A percentile compares a stretch with the other conserved stretches of the same genome.
Evolutionary conservation across 2,797 vertebrate genomes (phyloP).

Genomic region (Picus viridis): DNA sequence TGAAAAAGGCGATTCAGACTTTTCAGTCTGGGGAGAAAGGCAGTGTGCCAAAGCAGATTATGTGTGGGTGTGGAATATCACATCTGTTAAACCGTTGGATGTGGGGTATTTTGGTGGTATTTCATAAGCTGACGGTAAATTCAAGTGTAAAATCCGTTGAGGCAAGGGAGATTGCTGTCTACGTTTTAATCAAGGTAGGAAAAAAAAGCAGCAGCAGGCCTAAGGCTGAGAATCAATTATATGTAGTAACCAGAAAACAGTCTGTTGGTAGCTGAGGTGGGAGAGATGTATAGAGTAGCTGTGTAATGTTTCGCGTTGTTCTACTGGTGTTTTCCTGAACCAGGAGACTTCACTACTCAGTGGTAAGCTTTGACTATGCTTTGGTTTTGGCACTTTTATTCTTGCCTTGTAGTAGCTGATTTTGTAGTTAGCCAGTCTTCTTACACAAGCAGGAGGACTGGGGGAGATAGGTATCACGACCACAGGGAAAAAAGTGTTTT

Average conservation of each 20-base stretch:
- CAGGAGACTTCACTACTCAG: not conserved
- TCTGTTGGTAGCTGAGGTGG: not conserved
- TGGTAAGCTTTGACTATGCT: not conserved
- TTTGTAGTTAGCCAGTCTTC: not conserved
- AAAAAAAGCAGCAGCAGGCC: not conserved
- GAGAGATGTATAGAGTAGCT: too few species aligned
- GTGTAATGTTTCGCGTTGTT: not conserved
- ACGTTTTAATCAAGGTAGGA: rapidly evolving
- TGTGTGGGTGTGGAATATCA: rapidly evolving
- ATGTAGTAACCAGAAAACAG: not conserved
- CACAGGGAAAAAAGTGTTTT: not conserved
- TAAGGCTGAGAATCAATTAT: not conserved
- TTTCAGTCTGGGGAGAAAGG: not conserved
- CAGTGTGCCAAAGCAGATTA: too few species aligned
- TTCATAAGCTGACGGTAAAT: not conserved
- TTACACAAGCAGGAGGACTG: not conserved
- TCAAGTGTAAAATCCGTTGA: not conserved
- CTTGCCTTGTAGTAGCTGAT: not conserved
- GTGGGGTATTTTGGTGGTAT: not conserved
- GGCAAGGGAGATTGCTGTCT: not conserved
- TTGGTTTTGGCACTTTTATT: rapidly evolving
- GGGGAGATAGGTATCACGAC: not conserved
- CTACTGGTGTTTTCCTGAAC: not conserved
- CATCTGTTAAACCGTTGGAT: not conserved
- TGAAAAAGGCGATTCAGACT: not conserved